phyloP scores from a whole-genome alignment of 2,797 vertebrate species.

The Channa striata region DNA sequence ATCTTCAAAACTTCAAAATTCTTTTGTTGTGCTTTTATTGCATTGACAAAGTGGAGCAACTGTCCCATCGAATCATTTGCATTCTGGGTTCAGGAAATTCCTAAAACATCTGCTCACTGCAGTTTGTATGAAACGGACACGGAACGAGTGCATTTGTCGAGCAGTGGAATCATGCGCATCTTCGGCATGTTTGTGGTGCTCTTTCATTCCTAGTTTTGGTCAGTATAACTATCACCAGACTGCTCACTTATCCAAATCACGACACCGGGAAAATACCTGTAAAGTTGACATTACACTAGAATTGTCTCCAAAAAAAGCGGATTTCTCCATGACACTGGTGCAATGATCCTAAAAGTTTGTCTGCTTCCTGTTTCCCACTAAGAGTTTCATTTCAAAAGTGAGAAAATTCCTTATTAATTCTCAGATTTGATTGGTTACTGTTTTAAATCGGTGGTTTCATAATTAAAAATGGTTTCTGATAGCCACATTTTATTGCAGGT shows the following conservation, averaged over 20 bases:
- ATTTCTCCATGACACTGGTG: constrained; percentile 45
- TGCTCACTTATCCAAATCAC: no score
- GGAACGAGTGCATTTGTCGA: not conserved
- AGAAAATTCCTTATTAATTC: not conserved
- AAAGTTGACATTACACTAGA: no score
- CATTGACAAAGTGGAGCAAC: not conserved
- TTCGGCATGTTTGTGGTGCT: no score
- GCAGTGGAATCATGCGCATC: not conserved
- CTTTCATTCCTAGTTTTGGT: not conserved
- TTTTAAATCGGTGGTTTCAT: not conserved
- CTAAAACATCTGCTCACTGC: no score
- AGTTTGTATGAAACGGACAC: no score
- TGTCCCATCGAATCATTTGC: no score
- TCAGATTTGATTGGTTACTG: not conserved
- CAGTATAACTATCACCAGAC: no score
- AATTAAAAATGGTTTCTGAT: not conserved
- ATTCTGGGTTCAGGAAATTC: no score
- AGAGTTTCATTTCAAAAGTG: constrained; percentile 43
- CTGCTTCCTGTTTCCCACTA: constrained; percentile 5
- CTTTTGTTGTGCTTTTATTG: not conserved
- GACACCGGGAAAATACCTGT: no score
- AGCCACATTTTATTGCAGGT: not conserved
- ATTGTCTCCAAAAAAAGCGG: not conserved
- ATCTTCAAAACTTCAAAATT: not conserved
- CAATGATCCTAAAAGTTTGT: not conserved